Evolutionary conservation across 2,888 invertebrate species (phyloP).

Genomic region (Tenthredo amoena): DNA sequence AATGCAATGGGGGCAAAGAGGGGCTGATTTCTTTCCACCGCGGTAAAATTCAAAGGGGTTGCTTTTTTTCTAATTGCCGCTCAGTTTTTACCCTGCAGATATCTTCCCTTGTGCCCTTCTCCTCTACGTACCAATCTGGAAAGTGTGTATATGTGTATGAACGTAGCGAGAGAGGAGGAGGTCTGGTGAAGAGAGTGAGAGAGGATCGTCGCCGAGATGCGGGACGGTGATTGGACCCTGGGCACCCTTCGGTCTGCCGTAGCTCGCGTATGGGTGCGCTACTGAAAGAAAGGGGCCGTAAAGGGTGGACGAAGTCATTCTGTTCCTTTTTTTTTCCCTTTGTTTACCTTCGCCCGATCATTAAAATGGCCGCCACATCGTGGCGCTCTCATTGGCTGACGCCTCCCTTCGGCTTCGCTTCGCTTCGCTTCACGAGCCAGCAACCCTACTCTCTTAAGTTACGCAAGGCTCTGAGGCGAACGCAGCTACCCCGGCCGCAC

Average conservation of each 20-base stretch:
- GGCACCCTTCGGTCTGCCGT: constrained; percentile 70
- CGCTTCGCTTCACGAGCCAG: constrained; percentile 11
- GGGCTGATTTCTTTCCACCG: background rate
- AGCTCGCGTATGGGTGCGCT: constrained; percentile 68
- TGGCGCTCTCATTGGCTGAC: constrained; percentile 74
- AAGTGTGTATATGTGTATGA: constrained; percentile 2
- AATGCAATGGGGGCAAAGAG: background rate
- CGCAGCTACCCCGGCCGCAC: background rate
- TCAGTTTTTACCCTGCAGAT: constrained; percentile 23
- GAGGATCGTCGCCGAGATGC: constrained; percentile 65
- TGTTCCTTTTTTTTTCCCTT: constrained; percentile 69
- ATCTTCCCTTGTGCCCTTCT: background rate
- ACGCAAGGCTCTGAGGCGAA: background rate
- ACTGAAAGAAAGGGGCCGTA: constrained; percentile 56
- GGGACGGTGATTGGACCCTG: constrained; percentile 73
- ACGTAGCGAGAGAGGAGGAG: constrained; percentile 51
- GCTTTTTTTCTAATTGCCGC: constrained; percentile 34
- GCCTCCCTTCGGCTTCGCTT: constrained; percentile 64
- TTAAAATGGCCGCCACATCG: constrained; percentile 77
- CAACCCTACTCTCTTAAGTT: constrained; percentile 39
- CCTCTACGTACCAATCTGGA: background rate
- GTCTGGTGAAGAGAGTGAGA: constrained; percentile 57
- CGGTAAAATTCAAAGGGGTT: constrained; percentile 17
- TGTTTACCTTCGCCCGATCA: constrained; percentile 77
- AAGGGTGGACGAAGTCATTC: constrained; percentile 74